Conservation (phyloP, 2,797 vertebrate genomes). For the Platalea minor region DNA sequence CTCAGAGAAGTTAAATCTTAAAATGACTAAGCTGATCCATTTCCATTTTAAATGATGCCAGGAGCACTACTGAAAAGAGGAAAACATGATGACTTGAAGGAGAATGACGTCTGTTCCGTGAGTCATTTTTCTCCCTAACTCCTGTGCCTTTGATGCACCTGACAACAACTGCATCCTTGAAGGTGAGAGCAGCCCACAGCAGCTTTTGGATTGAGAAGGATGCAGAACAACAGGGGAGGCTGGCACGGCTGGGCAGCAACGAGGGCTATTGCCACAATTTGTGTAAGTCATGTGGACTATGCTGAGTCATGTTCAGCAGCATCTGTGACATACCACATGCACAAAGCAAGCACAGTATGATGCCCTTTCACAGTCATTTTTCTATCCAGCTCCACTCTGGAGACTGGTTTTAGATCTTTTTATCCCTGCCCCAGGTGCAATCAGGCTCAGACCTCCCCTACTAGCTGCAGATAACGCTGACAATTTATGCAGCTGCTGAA, state of each 20-base stretch:
- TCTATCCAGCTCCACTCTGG: not conserved
- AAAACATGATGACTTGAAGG: not conserved
- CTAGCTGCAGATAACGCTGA: not conserved
- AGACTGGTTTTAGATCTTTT: constrained; percentile 14
- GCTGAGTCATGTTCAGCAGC: constrained; percentile 6
- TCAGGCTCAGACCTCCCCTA: not conserved
- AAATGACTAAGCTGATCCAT: constrained; percentile 29
- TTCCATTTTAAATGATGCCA: constrained; percentile 32
- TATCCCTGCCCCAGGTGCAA: not conserved
- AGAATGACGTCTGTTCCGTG: not conserved
- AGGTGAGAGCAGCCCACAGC: not conserved
- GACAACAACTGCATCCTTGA: not conserved
- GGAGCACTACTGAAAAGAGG: not conserved
- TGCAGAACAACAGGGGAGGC: not conserved
- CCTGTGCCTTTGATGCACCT: constrained; percentile 6
- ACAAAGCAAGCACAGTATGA: not conserved
- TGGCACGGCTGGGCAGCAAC: not conserved
- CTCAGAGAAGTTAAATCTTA: constrained; percentile 18
- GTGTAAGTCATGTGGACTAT: not conserved
- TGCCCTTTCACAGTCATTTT: not conserved
- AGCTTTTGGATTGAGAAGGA: not conserved
- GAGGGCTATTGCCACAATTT: not conserved
- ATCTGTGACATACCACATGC: not conserved
- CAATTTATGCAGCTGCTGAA: constrained; percentile 35
- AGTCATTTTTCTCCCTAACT: not conserved